Evolutionary conservation across 2,797 vertebrate species (phyloP), one percentile per base, ranked within the genome.

Genomic region (Cyprinella venusta): DNA sequence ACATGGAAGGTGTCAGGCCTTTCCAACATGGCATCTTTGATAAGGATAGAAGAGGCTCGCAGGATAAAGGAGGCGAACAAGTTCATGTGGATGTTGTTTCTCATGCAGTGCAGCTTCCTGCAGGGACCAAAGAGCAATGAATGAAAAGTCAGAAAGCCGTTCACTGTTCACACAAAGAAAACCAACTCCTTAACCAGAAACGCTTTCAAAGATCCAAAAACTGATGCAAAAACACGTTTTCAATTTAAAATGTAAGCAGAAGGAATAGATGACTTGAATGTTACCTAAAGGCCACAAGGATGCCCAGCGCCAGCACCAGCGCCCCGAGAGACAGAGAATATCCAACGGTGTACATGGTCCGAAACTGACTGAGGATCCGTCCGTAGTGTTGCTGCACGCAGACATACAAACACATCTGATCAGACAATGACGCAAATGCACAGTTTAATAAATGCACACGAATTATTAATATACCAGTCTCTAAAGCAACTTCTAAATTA

Each of bases 41-140:
- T 94, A 36, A 98, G 96, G 88, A 98, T 96, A 19, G 96, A 95
- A 13, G 93, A 87, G 0, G 95, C 97, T 76, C 96, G 93, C 82
- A 98, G 94, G 88, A 96, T 93, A 89, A 97, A 97, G 50, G 97
- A 97, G 0, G 93, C 91, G 89, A 98, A 98, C 82, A 98, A 94
- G 91, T 98, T 97, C 93, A 96, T 96, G 87, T 98, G 97, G 92
- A 98, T 96, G 85, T 96, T 96, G 91, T 97, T 98, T 67, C 97
- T 95, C 89, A 95, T 97, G 91, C 97, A 98, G 86, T 92, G 96
- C 48, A 98, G 93, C 83, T 95, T 95, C 91, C 97, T 98, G 86
- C 70, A 24, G 64, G 56, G 38, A 38, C 54, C 3, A 78, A 3
- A 75, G 48, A 19, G 33, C 67, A 72, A 26, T 63, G 9, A 69